phyloP scores from a whole-genome alignment of 2,113 vertebrate genomes.

The Sardina pilchardus region DNA sequence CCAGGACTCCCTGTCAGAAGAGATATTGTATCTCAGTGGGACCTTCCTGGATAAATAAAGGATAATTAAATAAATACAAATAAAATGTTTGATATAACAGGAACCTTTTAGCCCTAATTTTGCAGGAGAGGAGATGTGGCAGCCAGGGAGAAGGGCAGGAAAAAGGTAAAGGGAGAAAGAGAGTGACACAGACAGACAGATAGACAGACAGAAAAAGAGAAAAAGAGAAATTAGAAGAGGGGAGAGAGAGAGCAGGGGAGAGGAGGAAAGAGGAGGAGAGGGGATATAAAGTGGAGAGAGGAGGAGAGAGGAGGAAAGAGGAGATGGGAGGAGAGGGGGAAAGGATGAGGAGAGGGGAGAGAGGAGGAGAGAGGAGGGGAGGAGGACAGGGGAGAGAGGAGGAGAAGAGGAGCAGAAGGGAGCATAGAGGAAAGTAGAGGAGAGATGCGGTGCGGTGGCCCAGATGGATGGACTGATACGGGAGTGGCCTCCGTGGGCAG shows the following conservation, averaged over 20 bases:
- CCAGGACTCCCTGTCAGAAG: too few species aligned
- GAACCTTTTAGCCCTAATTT: background rate
- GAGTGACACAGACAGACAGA: background rate
- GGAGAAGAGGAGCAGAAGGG: slow-evolving; percentile 10
- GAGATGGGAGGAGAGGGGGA: too few species aligned
- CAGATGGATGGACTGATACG: slow-evolving; percentile 60
- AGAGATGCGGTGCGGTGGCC: slow-evolving; percentile 29
- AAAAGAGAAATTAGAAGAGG: too few species aligned
- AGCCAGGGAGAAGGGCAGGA: background rate
- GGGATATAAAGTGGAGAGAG: too few species aligned
- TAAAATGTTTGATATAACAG: background rate
- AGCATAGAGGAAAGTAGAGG: slow-evolving; percentile 20
- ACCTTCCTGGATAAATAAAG: too few species aligned
- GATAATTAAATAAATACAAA: too few species aligned
- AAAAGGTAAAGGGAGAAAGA: background rate
- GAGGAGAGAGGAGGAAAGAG: too few species aligned
- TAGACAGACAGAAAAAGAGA: background rate
- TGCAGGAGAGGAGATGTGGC: background rate
- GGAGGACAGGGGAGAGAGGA: background rate
- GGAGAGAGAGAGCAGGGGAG: too few species aligned
- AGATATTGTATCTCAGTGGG: too few species aligned
- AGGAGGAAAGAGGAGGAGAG: too few species aligned
- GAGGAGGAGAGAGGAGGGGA: background rate
- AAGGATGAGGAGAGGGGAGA: too few species aligned
- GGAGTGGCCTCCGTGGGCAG: slow-evolving; percentile 48